A percentile compares a stretch with the other conserved stretches of the same genome.
Conservation (phyloP, 2,888 invertebrate genomes). For the Ernsta delagoae region DNA sequence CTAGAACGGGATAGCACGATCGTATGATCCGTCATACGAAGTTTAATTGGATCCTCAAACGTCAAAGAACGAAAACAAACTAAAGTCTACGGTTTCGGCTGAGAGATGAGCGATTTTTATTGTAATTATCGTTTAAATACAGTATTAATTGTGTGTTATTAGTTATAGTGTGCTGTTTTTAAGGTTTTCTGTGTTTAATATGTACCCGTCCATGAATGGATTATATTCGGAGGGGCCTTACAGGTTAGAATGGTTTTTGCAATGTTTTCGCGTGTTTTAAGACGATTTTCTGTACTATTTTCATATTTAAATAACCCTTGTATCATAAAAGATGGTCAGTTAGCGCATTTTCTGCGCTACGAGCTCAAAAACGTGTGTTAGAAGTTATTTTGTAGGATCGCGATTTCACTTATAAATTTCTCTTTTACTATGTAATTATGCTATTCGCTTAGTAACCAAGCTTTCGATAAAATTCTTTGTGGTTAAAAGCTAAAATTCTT, state of each 20-base stretch:
- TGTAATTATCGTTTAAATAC: constrained; percentile 48
- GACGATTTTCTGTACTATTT: background rate
- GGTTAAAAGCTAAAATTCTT: background rate
- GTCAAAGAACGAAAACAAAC: constrained; percentile 69
- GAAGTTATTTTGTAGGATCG: constrained; percentile 16
- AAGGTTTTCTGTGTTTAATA: constrained; percentile 52
- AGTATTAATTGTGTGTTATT: constrained; percentile 46
- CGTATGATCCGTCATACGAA: constrained; percentile 74
- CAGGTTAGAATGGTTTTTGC: constrained; percentile 66
- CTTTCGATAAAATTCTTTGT: background rate
- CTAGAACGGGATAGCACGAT: constrained; percentile 59
- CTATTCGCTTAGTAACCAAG: background rate
- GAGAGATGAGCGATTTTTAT: constrained; percentile 58
- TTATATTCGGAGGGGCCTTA: constrained; percentile 72
- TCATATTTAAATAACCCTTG: background rate
- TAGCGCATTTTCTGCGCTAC: background rate
- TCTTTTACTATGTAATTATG: constrained; percentile 14
- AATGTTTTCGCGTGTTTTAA: constrained; percentile 17
- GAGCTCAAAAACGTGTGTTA: background rate
- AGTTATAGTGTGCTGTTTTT: constrained; percentile 50
- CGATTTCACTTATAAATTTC: constrained; percentile 31
- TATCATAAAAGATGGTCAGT: background rate
- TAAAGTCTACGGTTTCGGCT: constrained; percentile 48
- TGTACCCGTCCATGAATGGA: constrained; percentile 75
- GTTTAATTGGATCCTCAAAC: constrained; percentile 59